Evolutionary conservation across 2,888 invertebrate species (phyloP), one percentile per base, ranked within the genome.

Genomic region (Cosmia trapezina): DNA sequence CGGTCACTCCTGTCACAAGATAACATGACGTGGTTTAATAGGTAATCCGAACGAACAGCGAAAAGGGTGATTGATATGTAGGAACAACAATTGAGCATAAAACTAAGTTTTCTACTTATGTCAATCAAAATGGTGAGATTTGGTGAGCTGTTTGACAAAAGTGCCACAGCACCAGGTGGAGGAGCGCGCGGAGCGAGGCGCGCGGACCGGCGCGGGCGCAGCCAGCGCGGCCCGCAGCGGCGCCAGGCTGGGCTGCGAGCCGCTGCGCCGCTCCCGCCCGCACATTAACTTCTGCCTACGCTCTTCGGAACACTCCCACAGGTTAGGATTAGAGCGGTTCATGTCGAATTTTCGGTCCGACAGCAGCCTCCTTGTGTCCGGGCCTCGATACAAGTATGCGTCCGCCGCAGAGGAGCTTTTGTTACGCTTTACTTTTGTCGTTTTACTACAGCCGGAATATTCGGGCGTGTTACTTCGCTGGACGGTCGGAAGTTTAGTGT

Each of bases 81-180:
- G 88, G 88, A 87, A 88, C 86, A 83, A 84, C 57, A 81, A 85
- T 84, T 85, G 87, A 89, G 88, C 89, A 85, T 76, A 75, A 78
- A 79, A 78, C 76, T 66, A 85, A 47, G 67, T 43, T 53, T 73
- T 85, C 93, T 92, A 93, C 89, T 91, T 90, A 86, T 93, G 93
- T 95, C 96, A 97, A 94, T 97, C 97, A 94, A 97, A 97, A 91
- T 97, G 97, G 91, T 98, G 97, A 70, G 98, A 97, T 94, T 97
- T 97, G 87, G 97, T 97, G 95, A 98, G 97, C 87, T 98, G 98
- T 93, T 97, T 97, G 92, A 98, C 98, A 94, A 98, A 97, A 86
- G 97, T 97, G 91, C 98, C 98, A 93, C 98, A 98, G 93, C 98
- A 98, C 98, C 98, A 98, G 45, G 97, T 97, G 83, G 97, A 97